A percentile compares a stretch with the other conserved stretches of the same genome.
Evolutionary conservation across 2,888 invertebrate species (phyloP).

Genomic region (Spialia ferax): DNA sequence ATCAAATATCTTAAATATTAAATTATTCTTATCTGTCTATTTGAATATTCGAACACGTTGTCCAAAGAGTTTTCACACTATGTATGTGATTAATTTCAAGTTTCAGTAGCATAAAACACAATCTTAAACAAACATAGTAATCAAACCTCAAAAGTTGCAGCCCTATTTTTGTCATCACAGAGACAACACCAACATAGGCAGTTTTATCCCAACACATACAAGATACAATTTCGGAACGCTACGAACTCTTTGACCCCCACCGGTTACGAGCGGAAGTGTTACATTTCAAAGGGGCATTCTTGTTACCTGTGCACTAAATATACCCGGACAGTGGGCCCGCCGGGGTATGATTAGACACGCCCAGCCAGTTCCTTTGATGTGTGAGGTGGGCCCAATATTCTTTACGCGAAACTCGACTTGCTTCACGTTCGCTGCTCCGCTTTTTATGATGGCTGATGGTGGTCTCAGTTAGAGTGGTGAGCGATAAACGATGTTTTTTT

Average conservation of each 20-base stretch:
- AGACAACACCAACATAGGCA: background rate
- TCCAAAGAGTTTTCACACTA: no score
- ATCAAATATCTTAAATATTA: no score
- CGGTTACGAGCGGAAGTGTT: slow-evolving; percentile 79
- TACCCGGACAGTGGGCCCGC: slow-evolving; percentile 53
- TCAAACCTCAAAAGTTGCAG: no score
- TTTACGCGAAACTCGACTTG: slow-evolving; percentile 40
- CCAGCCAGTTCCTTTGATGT: slow-evolving; percentile 68
- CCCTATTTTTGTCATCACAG: background rate
- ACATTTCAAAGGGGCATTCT: slow-evolving; percentile 84
- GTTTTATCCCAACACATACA: background rate
- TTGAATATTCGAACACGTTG: no score
- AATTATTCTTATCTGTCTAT: no score
- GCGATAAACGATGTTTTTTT: background rate
- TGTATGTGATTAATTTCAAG: no score
- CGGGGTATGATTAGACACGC: slow-evolving; percentile 60
- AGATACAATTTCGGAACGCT: background rate
- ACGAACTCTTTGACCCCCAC: background rate
- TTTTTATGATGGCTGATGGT: background rate
- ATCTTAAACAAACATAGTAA: no score
- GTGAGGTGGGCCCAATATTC: slow-evolving; percentile 56
- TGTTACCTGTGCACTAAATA: slow-evolving; percentile 84
- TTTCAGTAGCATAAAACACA: no score
- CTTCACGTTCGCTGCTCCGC: slow-evolving; percentile 10
- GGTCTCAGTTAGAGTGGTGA: background rate